phyloP scores from a whole-genome alignment of 2,113 vertebrate genomes.

The Cromileptes altivelis region DNA sequence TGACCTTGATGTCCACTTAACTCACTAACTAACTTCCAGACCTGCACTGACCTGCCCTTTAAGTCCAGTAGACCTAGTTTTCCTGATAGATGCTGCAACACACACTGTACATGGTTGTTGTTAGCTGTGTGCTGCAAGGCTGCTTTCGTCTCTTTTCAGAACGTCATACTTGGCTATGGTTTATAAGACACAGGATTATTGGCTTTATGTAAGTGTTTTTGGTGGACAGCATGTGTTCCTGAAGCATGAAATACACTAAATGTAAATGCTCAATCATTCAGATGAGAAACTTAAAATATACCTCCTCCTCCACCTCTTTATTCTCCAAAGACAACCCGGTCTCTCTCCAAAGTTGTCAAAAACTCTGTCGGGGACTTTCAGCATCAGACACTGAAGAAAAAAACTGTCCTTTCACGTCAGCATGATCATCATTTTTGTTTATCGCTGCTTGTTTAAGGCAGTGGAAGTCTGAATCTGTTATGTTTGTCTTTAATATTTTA shows the following conservation, averaged over 20 bases:
- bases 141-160: background rate
- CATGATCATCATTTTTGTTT: too few species aligned
- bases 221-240: too few species aligned
- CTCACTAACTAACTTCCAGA: conserved; percentile 61
- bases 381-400: too few species aligned
- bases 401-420: too few species aligned
- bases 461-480: too few species aligned
- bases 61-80: conserved; percentile 19
- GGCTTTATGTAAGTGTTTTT: background rate
- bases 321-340: too few species aligned
- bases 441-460: too few species aligned
- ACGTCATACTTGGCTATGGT: background rate
- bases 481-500: too few species aligned
- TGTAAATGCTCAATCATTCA: background rate
- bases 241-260: too few species aligned
- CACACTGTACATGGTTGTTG: background rate
- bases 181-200: background rate
- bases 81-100: background rate
- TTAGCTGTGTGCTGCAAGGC: too few species aligned
- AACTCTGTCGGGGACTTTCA: too few species aligned
- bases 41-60: conserved; percentile 49
- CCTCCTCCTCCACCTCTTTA: background rate
- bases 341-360: too few species aligned
- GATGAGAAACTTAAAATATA: background rate
- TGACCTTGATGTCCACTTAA: conserved; percentile 78